A percentile compares a stretch with the other conserved stretches of the same genome.
Evolutionary conservation across 1,140 invertebrate species (phyloP).

Genomic region (Drosophila nigromelanica): DNA sequence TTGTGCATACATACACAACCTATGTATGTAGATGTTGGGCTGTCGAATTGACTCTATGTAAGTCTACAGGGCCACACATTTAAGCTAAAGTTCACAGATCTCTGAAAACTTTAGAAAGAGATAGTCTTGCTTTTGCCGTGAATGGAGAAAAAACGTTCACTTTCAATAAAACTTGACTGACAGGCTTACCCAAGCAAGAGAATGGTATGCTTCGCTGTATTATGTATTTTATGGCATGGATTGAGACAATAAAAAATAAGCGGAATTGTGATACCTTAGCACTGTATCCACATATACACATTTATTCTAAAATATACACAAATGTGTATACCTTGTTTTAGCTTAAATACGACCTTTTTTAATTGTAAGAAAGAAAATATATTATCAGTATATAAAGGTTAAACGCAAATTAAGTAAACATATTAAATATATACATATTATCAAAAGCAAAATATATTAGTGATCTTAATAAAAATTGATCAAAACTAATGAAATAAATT

Average conservation of each 20-base stretch:
- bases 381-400: too few relatives aligned
- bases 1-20: background rate
- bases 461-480: too few relatives aligned
- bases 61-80: slow-evolving; percentile 65
- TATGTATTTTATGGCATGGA: slow-evolving; percentile 21
- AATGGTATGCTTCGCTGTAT: slow-evolving; percentile 53
- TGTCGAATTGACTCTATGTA: slow-evolving; percentile 24
- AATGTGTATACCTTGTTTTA: too few relatives aligned
- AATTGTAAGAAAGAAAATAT: too few relatives aligned
- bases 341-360: too few relatives aligned
- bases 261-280: slow-evolving; percentile 18
- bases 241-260: slow-evolving; percentile 9
- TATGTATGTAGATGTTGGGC: background rate
- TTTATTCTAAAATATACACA: background rate
- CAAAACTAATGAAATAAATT: too few relatives aligned
- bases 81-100: slow-evolving; percentile 78
- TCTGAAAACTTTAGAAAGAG: slow-evolving; percentile 74
- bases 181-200: slow-evolving; percentile 70
- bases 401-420: too few relatives aligned
- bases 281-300: background rate
- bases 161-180: slow-evolving; percentile 82
- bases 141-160: slow-evolving; percentile 76
- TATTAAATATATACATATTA: too few relatives aligned
- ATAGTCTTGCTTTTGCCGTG: slow-evolving; percentile 73
- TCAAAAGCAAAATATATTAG: too few relatives aligned